These are phyloP conservation scores for Engystomops pustulosus DNA, from an alignment of 2,113 vertebrate genomes.

Conservation along the genomic window DNA sequence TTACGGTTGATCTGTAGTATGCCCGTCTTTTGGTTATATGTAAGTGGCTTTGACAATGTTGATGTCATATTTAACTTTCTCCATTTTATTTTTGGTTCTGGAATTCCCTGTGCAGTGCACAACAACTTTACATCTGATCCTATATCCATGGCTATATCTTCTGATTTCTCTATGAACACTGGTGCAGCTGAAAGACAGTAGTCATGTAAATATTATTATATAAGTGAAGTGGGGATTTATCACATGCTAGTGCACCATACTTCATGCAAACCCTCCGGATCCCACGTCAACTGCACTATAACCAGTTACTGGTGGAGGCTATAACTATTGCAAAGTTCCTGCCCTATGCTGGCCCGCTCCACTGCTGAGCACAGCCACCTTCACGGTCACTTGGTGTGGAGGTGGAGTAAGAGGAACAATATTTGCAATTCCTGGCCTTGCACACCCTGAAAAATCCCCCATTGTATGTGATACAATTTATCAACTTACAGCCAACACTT, in stretches of 20 bases:
- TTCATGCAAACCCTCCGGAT: too few species aligned
- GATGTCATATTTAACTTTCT: slow-evolving; percentile 75
- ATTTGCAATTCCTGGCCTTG: too few species aligned
- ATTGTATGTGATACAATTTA: not conserved
- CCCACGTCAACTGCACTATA: too few species aligned
- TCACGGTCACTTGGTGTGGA: too few species aligned
- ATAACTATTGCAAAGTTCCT: too few species aligned
- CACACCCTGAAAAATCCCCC: too few species aligned
- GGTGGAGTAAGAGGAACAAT: too few species aligned
- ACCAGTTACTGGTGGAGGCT: too few species aligned
- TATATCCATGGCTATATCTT: slow-evolving; percentile 81
- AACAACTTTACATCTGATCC: slow-evolving; percentile 84
- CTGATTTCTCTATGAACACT: slow-evolving; percentile 82
- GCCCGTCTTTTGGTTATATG: slow-evolving; percentile 76
- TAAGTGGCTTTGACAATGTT: slow-evolving; percentile 74
- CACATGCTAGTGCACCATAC: too few species aligned
- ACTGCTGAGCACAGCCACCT: too few species aligned
- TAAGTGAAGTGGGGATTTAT: too few species aligned
- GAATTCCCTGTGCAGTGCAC: slow-evolving; percentile 84
- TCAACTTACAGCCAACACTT: slow-evolving; percentile 89
- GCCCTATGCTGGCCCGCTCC: too few species aligned
- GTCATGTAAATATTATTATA: not conserved
- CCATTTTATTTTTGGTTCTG: slow-evolving; percentile 88
- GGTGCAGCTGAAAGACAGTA: slow-evolving; percentile 77
- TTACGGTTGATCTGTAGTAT: slow-evolving; percentile 84